Evolutionary conservation across 2,797 vertebrate species (phyloP), one percentile per base, ranked within the genome.

Genomic region (Spea hammondii): DNA sequence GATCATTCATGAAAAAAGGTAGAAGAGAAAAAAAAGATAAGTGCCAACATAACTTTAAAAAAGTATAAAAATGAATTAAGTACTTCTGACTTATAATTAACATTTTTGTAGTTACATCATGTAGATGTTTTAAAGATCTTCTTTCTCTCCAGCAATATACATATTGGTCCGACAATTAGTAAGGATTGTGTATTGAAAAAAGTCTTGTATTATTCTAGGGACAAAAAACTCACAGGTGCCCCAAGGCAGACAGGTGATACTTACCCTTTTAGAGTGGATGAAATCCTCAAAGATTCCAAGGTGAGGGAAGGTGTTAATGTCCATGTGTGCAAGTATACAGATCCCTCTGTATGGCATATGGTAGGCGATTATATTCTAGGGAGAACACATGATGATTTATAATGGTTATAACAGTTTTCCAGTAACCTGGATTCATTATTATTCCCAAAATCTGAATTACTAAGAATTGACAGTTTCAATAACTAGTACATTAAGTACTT

Each of bases 261-360:
- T 71, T 82, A 84, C 83, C 78, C 79, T 80, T 7, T 66, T 60
- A 17, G 67, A 75, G 12, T 83, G 72, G 32, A 82, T 60, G 17
- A 79, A 51, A n/a, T 70, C 47, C 13, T 82, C 65, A 32, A 84
- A 77, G 10, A 67, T 11, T 13, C 69, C 75, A 48, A 85, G 79
- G 10, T 14, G 73, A 32, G 82, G 83, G 6, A 85, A 84, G 5
- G n/a, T 85, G 3, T 11, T n/a, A 14, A 70, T 76, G 50, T 85
- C 82, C 83, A 85, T 83, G 10, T 79, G 74, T 53, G 84, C 82
- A 32, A 84, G n/a, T 4, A 84, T 47, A 44, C 83, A 85, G 3
- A 75, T 57, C 50, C 76, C 82, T 76, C 65, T 81, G 79, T 83
- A 85, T 6, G 83, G 84, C 78, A 85, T 77, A n/a, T 85, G 80